phyloP scores from a whole-genome alignment of 2,888 invertebrate genomes.

The Mythimna albipuncta region DNA sequence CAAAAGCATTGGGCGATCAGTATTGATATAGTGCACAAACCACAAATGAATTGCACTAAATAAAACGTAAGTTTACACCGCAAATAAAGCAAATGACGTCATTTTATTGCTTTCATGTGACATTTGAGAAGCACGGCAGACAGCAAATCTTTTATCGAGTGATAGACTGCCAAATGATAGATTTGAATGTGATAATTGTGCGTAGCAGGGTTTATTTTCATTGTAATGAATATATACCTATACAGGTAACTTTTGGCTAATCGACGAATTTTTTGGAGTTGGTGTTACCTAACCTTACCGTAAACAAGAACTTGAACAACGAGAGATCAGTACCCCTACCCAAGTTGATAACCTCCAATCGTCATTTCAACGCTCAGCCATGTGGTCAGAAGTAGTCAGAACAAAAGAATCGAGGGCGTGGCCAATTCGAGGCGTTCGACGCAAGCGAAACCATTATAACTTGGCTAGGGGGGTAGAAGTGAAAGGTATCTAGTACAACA shows the following conservation, averaged over 20 bases:
- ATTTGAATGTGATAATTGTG: constrained; percentile 31
- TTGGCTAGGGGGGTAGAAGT: too few species aligned
- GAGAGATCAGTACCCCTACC: too few species aligned
- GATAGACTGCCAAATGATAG: constrained; percentile 41
- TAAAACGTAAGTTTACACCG: constrained; percentile 9
- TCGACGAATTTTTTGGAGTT: not conserved
- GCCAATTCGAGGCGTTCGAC: too few species aligned
- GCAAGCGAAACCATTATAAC: too few species aligned
- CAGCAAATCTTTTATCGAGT: constrained; percentile 56
- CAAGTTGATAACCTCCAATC: too few species aligned
- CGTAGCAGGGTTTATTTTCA: constrained; percentile 22
- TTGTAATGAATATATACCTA: not conserved
- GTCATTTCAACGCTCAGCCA: too few species aligned
- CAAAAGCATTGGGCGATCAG: not conserved
- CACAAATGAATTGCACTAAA: not conserved
- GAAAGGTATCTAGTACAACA: too few species aligned
- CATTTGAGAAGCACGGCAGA: constrained; percentile 23
- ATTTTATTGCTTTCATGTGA: constrained; percentile 57
- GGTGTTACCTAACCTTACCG: not conserved
- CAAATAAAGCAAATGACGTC: constrained; percentile 42
- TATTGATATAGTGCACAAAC: not conserved
- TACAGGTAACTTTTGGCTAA: not conserved
- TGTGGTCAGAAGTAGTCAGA: too few species aligned
- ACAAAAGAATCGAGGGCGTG: too few species aligned
- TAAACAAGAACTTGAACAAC: not conserved